Evolutionary conservation across 2,113 vertebrate species (phyloP).

Genomic region (Erpornis zantholeuca): DNA sequence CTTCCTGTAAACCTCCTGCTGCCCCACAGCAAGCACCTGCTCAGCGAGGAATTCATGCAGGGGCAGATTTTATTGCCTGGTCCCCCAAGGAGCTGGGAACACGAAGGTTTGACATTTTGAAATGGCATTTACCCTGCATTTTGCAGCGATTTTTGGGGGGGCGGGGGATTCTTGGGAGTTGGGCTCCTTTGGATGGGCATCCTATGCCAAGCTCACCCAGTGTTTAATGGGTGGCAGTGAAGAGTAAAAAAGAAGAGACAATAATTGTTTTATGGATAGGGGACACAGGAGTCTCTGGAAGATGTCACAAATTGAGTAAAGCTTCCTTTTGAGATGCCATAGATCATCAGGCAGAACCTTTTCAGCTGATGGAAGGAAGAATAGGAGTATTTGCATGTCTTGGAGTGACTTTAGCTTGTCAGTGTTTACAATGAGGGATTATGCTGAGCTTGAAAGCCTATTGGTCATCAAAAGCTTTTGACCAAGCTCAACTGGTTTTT

Average conservation of each 20-base stretch:
- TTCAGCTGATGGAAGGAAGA: not conserved
- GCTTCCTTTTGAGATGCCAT: not conserved
- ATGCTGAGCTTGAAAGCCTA: not conserved
- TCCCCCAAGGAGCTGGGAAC: not conserved
- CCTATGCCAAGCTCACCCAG: fast-evolving
- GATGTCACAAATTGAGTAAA: not conserved
- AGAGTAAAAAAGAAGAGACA: not conserved
- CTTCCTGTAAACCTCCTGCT: not conserved
- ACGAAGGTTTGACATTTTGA: not conserved
- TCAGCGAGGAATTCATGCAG: not conserved
- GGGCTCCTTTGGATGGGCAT: not conserved
- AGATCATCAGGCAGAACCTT: not conserved
- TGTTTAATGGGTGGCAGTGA: not conserved
- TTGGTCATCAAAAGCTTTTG: not conserved
- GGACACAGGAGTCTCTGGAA: not conserved
- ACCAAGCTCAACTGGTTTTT: not conserved
- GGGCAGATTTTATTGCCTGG: not conserved
- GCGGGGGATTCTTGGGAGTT: not conserved
- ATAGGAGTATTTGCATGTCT: not conserved
- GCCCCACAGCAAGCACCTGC: not conserved
- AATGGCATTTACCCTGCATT: not conserved
- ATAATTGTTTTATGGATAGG: not conserved
- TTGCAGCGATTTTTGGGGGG: no score
- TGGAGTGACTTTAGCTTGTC: not conserved
- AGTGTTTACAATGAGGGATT: not conserved